Base-by-base conservation (phyloP, 2,113 vertebrate genomes). In the Mustela nigripes region DNA sequence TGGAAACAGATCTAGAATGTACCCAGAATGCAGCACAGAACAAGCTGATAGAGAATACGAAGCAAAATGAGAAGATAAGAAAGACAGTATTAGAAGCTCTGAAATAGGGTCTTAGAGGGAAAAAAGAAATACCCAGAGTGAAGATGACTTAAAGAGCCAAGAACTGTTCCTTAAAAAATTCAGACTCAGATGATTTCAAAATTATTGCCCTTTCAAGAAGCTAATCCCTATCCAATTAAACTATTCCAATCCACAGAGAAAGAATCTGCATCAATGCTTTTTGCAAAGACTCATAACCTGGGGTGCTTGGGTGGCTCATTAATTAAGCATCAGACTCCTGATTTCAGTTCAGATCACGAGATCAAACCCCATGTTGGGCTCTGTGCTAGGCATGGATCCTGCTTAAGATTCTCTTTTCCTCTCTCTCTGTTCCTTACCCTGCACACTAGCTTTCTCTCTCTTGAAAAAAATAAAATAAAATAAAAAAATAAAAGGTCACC, bases 141-240 rank as follows among this genome's bases (percentile, higher is more conserved):
- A 60, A 18, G 11, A 67, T 2, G 24, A 42, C 48, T 83, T 58
- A 53, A 50, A 94, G 62, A 91, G 26, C 15, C 50, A 74, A 81
- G 26, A 89, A 33, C 31, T 53, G 50, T 50, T 96, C 33, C 60
- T 76, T 85, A 91, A 93, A 81, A n/a, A 67, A 79, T 53, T 48
- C n/a, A 83, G 62, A 92, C 18, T 69, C 74, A 58, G 33, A 36
- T 81, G n/a, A 91, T 69, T 89, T 78, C 50, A 92, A 86, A 69
- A 36, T 92, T 71, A 81, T 33, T 58, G 24, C 50, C 80, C 69
- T 81, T 94, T 58, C 74, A 90, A 92, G 15, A n/a, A 58, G 26
- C 11, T 81, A 33, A 80, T 81, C 42, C 11, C 3, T 93, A 36
- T 67, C 95, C 92, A 58, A 53, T 92, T 95, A 85, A 85, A 76